Conservation (phyloP, 2,888 invertebrate genomes). For the Melieria crassipennis region DNA sequence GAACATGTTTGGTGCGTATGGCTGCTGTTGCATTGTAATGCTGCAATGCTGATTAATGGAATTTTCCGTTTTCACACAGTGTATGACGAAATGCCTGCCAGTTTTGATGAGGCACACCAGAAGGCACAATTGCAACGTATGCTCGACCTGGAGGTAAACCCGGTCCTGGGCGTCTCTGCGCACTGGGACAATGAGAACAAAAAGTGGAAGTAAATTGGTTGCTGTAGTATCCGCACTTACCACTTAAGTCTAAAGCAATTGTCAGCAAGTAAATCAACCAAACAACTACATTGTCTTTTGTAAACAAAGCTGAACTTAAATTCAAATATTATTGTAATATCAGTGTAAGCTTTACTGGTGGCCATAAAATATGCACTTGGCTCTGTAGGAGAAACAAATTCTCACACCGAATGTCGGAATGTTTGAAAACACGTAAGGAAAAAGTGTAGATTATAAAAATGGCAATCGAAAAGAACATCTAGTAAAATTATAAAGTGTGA, state of each 20-base stretch:
- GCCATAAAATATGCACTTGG: too few relatives aligned
- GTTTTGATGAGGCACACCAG: slow-evolving; percentile 79
- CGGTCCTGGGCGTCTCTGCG: slow-evolving; percentile 82
- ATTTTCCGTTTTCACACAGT: slow-evolving; percentile 60
- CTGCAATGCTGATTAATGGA: not conserved
- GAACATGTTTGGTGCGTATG: slow-evolving; percentile 59
- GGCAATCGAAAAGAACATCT: too few relatives aligned
- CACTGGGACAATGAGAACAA: slow-evolving; percentile 93
- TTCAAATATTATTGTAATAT: too few relatives aligned
- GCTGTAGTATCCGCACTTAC: slow-evolving; percentile 11
- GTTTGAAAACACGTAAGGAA: too few relatives aligned
- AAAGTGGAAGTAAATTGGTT: slow-evolving; percentile 76
- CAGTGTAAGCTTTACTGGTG: too few relatives aligned
- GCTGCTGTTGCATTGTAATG: not conserved
- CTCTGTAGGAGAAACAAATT: too few relatives aligned
- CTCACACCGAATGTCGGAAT: too few relatives aligned
- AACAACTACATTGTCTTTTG: too few relatives aligned
- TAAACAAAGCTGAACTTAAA: too few relatives aligned
- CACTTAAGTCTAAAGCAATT: slow-evolving; percentile 28
- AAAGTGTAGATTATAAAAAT: too few relatives aligned
- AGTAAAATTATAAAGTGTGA: too few relatives aligned
- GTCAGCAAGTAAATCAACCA: too few relatives aligned
- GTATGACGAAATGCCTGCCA: slow-evolving; percentile 73
- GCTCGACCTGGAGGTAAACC: slow-evolving; percentile 81
- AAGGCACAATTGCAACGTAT: slow-evolving; percentile 83